Evolutionary conservation across 2,888 invertebrate species (phyloP), one percentile per base, ranked within the genome.

Genomic region (Gibbula magus): DNA sequence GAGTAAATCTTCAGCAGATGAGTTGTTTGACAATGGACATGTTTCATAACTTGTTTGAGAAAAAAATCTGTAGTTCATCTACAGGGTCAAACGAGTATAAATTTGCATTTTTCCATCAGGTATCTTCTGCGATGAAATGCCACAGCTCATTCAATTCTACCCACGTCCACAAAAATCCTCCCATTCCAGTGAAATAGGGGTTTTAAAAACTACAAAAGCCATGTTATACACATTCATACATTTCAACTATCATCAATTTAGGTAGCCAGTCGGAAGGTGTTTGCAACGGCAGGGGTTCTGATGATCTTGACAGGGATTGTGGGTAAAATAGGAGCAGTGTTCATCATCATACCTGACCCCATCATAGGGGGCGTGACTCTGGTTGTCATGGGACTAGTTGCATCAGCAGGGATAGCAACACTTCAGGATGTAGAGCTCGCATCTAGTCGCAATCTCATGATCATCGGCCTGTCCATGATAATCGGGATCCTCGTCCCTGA

Each of bases 401-500:
- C 90, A 7, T 89, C 91, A 0, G 91, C 92, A 3, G 92, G 92
- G 7, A 81, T 92, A 52, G 91, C 92, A 22, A 90, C 89, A 22
- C 83, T 92, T 0, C 90, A 91, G 78, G 89, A 86, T 78, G 95
- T 97, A 53, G 95, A 97, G 89, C 93, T 98, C 84, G 96, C 96
- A 91, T 96, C 96, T 29, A 95, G 97, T 0, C 94, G 98, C 77
- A 98, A 98, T 93, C 94, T 98, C 75, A 97, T 97, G 92, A 96
- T 98, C 86, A 94, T 98, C 52, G 98, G 97, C 18, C 95, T 97
- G 89, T 96, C 97, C 4, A 94, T 97, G 82, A 96, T 98, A 93
- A 96, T 97, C 87, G 97, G 97, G 1, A 92, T 97, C 93, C 94
- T 91, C 81, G 85, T 94, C 5, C 92, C 92, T 0, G 79, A 88